Evolutionary conservation across 2,797 vertebrate species (phyloP), one percentile per base, ranked within the genome.

Genomic region (Microctenopoma stevenorrisi): DNA sequence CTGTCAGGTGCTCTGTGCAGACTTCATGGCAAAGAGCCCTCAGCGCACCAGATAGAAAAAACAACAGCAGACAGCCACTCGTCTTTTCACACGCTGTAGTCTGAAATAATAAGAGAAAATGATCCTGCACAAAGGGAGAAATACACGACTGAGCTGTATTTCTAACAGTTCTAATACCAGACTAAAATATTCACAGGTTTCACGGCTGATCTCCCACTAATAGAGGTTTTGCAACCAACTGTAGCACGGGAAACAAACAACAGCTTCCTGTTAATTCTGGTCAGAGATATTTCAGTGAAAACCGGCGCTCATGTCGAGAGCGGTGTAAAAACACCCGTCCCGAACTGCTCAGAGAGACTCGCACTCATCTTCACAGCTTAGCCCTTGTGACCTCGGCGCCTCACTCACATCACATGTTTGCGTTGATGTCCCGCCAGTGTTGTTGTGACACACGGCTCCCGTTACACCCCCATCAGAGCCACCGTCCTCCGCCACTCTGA

Each of bases 361-460:
- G 51, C 38, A 40, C 42, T 49, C 66, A 7, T 59, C 28, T 64
- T 55, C 4, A 0, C 67, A 8, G 55, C 64, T 59, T 66, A 16
- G 67, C 70, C 56, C 80, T 64, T 60, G 71, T 71, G 55, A 66
- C 78, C 76, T 25, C 55, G 4, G 53, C 1, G 42, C 70, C 72
- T 53, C 55, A 8, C 82, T 38, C 10, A 53, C 51, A 61, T 76
- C 77, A 58, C 46, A 22, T 22, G 22, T 48, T 58, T n/a, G 46
- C 60, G 8, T 63, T 58, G 50, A 26, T 5, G 50, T 67, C 47
- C 78, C 63, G 70, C 62, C 64, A 60, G 3, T 65, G 61, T 80
- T 85, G 82, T 79, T 79, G 84, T 89, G 83, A 88, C 86, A 83
- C 76, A 75, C 74, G 11, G 73, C 76, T 78, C 86, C 81, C 76